Conservation (phyloP, 2,888 invertebrate genomes). For the Cyrtodaria siliqua region DNA sequence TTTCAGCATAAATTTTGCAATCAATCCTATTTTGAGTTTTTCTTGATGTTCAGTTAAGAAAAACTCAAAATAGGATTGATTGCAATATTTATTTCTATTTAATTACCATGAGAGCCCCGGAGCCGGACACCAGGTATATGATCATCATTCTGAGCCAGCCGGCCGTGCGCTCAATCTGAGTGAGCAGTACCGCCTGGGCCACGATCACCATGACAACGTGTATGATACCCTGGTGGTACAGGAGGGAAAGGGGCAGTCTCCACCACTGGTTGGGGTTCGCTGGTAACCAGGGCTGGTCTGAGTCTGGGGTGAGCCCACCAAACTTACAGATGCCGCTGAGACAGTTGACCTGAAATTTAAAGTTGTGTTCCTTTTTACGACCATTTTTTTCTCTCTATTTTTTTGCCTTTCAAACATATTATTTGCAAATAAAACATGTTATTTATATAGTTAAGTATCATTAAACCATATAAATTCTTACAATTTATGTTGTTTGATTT, state of each 20-base stretch:
- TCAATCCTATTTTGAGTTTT: no score
- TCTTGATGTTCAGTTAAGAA: no score
- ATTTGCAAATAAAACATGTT: no score
- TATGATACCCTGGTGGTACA: constrained; percentile 76
- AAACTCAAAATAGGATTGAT: no score
- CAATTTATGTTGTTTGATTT: no score
- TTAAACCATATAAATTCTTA: no score
- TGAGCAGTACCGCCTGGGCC: constrained; percentile 68
- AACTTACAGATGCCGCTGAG: constrained; percentile 64
- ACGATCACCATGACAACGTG: constrained; percentile 67
- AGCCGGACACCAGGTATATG: constrained; percentile 72
- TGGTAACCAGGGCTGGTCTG: constrained; percentile 69
- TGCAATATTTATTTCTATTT: no score
- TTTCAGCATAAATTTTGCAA: no score
- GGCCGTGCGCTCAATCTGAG: constrained; percentile 72
- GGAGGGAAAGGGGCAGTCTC: constrained; percentile 72
- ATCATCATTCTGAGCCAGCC: constrained; percentile 77
- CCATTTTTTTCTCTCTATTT: no score
- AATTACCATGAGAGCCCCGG: constrained; percentile 70
- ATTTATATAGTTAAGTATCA: no score
- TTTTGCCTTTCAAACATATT: no score
- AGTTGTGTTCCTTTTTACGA: no score
- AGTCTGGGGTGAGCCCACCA: constrained; percentile 40
- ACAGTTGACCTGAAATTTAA: constrained; percentile 81
- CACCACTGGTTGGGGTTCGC: constrained; percentile 73